These are phyloP conservation scores for Lasioglossum calceatum DNA, from an alignment of 2,888 invertebrate species.

Conservation along the genomic window DNA sequence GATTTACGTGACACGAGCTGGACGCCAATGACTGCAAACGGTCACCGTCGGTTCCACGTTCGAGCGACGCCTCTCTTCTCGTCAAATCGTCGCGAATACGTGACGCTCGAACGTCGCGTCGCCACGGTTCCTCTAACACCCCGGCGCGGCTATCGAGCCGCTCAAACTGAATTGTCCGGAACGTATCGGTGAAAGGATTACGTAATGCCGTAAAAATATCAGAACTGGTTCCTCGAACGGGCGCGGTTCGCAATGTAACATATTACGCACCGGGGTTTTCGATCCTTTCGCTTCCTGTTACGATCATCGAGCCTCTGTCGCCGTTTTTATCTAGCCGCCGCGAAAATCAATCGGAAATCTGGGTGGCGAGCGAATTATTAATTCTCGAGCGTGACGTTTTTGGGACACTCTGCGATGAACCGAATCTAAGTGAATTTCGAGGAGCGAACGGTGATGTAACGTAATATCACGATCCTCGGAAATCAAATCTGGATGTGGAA, in stretches of 20 bases:
- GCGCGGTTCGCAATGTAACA: conserved; percentile 5
- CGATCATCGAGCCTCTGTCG: neutral
- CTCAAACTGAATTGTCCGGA: conserved; percentile 34
- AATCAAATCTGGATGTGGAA: no score
- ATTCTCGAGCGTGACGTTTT: no score
- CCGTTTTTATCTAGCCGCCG: neutral
- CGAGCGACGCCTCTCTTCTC: conserved; percentile 39
- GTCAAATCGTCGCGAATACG: conserved; percentile 29
- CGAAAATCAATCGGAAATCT: neutral
- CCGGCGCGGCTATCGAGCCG: neutral
- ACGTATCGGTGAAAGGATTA: conserved; percentile 19
- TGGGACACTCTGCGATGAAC: no score
- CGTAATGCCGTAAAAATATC: conserved; percentile 37
- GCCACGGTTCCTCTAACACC: neutral
- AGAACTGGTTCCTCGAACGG: conserved; percentile 16
- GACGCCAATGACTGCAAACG: conserved; percentile 70
- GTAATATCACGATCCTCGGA: no score
- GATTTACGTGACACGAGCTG: conserved; percentile 71
- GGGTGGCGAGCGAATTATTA: neutral
- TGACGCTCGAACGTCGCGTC: neutral
- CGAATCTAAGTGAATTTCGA: neutral
- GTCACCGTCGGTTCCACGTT: conserved; percentile 60
- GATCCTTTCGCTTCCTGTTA: conserved; percentile 14
- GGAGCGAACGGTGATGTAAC: neutral
- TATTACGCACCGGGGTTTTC: neutral